Base-by-base conservation (phyloP, 2,888 invertebrate species). In the Gari tellinella region DNA sequence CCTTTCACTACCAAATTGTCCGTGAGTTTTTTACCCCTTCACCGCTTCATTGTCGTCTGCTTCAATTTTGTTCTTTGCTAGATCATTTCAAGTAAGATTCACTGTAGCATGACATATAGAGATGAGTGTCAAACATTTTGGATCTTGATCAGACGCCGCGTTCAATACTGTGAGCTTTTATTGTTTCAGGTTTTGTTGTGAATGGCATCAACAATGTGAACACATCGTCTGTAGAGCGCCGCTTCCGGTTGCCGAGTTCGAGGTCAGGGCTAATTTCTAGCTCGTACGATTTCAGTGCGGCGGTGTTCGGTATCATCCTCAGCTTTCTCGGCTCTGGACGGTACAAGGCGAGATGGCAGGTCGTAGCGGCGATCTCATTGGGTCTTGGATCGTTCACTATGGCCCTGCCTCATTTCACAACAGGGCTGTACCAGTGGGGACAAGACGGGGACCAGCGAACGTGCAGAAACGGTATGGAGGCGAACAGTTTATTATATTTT, bases 351-450 rank as follows among this genome's bases (percentile, higher is more conserved):
- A 72, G 92, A 19, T 94, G 94, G 94, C 93, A 97, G 57, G 96
- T 95, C 17, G 93, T 94, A 89, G 96, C 96, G 0, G 94, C 95
- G 72, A 93, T 96, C 56, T 92, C 96, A 62, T 94, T 97, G 94
- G 96, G 92, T 0, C 58, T 92, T 8, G 90, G 93, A 1, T 93
- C 96, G 0, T 92, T 97, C 64, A 93, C 96, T 57, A 97, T 97
- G 92, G 94, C 96, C 0, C 90, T 96, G 64, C 97, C 97, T 0
- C 96, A 97, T 89, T 96, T 96, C 91, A 92, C 95, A 26, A 94
- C 95, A 0, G 94, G 95, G 0, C 93, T 93, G 0, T 96, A 96
- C 90, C 66, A 85, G n/a, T 85, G 84, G 72, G 87, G 88, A 15
- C 77, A 85, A 48, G 76, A 76, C 23, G 53, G 67, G 14, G 55